A percentile compares a stretch with the other conserved stretches of the same genome.
Conservation (phyloP, 1,140 invertebrate species). For the Sminthurinus signatus region DNA sequence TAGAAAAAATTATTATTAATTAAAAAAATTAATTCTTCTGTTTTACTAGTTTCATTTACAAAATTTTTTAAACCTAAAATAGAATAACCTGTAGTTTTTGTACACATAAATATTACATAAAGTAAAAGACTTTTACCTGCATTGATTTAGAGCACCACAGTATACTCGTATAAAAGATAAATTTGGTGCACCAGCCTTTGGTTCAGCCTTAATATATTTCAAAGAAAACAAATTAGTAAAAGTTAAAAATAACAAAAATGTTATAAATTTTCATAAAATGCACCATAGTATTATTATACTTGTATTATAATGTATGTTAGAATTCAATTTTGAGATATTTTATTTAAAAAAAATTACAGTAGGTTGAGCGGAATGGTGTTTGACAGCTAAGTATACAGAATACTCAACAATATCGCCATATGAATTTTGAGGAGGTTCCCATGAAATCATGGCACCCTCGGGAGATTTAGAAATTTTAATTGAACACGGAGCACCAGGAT, state of each 20-base stretch:
- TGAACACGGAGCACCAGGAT: conserved; percentile 91
- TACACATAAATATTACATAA: too few species aligned
- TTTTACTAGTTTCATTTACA: too few species aligned
- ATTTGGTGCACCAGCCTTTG: conserved; percentile 52
- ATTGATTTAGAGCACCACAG: conserved; percentile 83
- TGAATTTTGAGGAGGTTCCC: conserved; percentile 91
- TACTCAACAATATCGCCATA: conserved; percentile 92
- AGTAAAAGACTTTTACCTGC: too few species aligned
- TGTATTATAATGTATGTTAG: too few species aligned
- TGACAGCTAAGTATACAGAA: conserved; percentile 86
- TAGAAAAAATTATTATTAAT: too few species aligned
- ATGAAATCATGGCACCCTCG: conserved; percentile 91
- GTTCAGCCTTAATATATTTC: conserved; percentile 45
- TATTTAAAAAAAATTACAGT: not conserved
- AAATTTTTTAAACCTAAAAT: too few species aligned
- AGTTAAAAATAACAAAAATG: not conserved
- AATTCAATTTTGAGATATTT: too few species aligned
- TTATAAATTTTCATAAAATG: not conserved
- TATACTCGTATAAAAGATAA: conserved; percentile 96
- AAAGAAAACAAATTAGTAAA: not conserved
- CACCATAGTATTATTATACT: too few species aligned
- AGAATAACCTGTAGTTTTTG: too few species aligned
- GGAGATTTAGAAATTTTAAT: conserved; percentile 94
- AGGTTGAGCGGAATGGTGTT: conserved; percentile 45
- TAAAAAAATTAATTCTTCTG: too few species aligned